Base-by-base conservation (phyloP, 2,888 invertebrate species). In the Thereva unica region DNA sequence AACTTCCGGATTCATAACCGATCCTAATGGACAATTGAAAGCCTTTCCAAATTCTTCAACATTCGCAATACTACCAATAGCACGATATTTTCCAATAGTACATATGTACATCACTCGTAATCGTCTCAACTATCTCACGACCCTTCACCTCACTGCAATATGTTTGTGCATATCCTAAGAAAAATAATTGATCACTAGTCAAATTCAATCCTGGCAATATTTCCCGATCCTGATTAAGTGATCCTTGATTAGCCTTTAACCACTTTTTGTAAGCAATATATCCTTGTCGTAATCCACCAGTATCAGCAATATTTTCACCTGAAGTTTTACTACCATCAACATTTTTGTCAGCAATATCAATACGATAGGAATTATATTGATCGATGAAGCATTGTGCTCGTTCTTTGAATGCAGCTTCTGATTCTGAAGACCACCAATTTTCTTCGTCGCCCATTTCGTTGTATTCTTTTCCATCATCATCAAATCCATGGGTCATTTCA, bases 261-360 rank as follows among this genome's bases (percentile, higher is more conserved):
- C 72, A 74, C 9, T 69, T 72, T 2, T 61, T 67, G 59, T 73
- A 74, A 4, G 71, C 71, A 3, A 64, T 67, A 42, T 71, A 74
- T 0, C 72, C 71, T 49, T 71, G 72, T 4, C 71, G 71, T 35
- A 74, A 45, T 1, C 73, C 74, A n/a, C 73, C 72, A 57, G 72
- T 72, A 59, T 74, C 74, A 10, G 73, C 72, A 49, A 73, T 72
- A 61, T 73, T 74, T 64, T 73, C 73, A 4, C 69, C 12, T 35
- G 50, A 12, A 6, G 50, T 61, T 68, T 44, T 69, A 4, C 6
- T 23, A 12, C 50, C 61, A 6, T 61, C 23, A 12, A 61, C 23
- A 12, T 61, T 38, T 49, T n/a, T 40, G 7, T 44, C 10, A 9
- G 35, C 7, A 7, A 50, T 50, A 4, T 40, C n/a, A 4, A 61